phyloP scores from a whole-genome alignment of 1,140 invertebrate species.

The Stratiolaelaps scimitus region DNA sequence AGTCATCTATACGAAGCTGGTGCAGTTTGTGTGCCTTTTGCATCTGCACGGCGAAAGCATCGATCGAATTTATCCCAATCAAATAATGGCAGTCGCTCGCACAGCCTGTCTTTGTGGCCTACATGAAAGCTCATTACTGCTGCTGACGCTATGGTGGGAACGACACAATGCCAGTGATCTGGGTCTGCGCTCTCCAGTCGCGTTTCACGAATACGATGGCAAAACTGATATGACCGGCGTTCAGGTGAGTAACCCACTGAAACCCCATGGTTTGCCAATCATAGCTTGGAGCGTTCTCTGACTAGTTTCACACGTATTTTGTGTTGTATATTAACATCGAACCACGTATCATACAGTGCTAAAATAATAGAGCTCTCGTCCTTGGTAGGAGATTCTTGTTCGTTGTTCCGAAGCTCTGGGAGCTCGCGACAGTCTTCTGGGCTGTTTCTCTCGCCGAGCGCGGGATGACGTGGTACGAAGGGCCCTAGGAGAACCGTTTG shows the following conservation, averaged over 20 bases:
- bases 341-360: too few species aligned
- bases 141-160: constrained; percentile 7
- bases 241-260: neutral
- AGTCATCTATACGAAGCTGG: constrained; percentile 1
- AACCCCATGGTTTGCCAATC: too few species aligned
- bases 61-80: neutral
- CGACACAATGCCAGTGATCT: neutral
- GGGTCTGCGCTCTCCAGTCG: neutral
- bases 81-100: neutral
- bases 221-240: neutral
- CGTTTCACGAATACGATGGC: constrained; percentile 19
- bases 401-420: neutral
- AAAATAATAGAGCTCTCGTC: neutral
- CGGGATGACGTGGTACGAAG: constrained; percentile 3
- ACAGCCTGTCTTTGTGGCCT: constrained; percentile 8
- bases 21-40: constrained; percentile 11
- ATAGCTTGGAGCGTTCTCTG: too few species aligned
- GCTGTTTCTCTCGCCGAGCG: constrained; percentile 18
- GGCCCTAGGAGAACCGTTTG: constrained; percentile 7
- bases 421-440: constrained; percentile 9
- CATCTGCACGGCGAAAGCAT: neutral
- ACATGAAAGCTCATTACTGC: neutral
- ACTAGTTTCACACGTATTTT: too few species aligned
- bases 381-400: neutral
- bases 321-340: too few species aligned